Conservation (phyloP, 2,888 invertebrate species). For the Tipula vernalis region DNA sequence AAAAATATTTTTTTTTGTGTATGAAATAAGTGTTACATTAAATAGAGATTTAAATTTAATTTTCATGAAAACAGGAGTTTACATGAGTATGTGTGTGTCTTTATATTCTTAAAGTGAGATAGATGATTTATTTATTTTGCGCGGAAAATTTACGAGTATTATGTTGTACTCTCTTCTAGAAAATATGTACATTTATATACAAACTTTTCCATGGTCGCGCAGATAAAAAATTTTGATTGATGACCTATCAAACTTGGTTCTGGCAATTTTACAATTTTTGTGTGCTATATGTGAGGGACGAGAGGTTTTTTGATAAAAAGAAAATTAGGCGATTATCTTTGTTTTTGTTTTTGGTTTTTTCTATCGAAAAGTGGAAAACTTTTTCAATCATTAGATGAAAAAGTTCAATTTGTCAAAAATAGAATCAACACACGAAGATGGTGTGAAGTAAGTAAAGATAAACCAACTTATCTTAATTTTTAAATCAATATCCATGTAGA, state of each 20-base stretch:
- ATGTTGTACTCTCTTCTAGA: neutral
- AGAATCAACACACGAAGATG: neutral
- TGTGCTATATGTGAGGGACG: neutral
- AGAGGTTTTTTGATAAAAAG: neutral
- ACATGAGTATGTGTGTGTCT: neutral
- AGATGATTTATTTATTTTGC: neutral
- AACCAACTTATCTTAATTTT: neutral
- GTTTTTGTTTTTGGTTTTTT: neutral
- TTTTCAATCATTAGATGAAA: neutral
- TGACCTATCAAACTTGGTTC: constrained; percentile 1
- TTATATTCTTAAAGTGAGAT: neutral
- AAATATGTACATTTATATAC: neutral
- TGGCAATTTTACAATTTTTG: neutral
- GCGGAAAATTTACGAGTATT: neutral
- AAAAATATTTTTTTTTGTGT: neutral
- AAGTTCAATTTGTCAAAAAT: neutral
- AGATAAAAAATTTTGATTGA: neutral
- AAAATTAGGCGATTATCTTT: neutral
- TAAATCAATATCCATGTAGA: neutral
- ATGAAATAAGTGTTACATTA: neutral
- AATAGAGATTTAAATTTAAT: constrained; percentile 4
- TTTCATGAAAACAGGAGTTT: neutral
- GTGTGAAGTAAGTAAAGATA: neutral
- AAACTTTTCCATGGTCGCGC: neutral
- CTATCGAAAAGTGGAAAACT: neutral